phyloP scores from a whole-genome alignment of 2,797 vertebrate species.

The Chloroceryle amazona region DNA sequence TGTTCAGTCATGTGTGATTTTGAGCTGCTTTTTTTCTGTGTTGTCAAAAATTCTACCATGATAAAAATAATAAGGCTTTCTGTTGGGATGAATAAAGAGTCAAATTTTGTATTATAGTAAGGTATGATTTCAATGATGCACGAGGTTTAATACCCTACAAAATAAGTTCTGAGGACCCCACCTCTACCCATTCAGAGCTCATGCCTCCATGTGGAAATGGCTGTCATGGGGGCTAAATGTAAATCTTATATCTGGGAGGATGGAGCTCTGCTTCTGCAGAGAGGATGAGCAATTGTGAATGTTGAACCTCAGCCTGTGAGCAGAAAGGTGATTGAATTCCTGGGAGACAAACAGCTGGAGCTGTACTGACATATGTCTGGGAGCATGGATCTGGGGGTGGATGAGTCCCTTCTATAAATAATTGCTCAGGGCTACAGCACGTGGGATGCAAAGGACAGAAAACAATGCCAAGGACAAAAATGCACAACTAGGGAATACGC shows the following conservation, averaged over 20 bases:
- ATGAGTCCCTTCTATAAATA: conserved; percentile 24
- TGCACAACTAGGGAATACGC: not conserved
- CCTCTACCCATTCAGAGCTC: not conserved
- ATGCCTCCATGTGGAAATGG: not conserved
- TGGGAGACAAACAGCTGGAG: conserved; percentile 25
- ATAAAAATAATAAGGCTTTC: not conserved
- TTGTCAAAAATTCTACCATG: not conserved
- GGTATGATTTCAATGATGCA: not conserved
- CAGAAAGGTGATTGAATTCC: not conserved
- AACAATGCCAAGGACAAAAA: conserved; percentile 37
- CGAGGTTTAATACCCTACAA: not conserved
- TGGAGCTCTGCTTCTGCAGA: not conserved
- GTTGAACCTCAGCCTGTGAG: not conserved
- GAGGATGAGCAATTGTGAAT: not conserved
- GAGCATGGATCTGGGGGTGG: not conserved
- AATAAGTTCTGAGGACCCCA: not conserved
- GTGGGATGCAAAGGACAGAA: not conserved
- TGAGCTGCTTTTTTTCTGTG: not conserved
- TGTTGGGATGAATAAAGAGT: not conserved
- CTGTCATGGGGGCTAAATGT: not conserved
- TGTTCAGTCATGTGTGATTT: not conserved
- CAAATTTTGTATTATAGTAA: not conserved
- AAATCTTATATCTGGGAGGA: not conserved
- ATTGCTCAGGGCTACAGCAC: not conserved
- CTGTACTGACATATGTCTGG: not conserved